Evolutionary conservation across 2,888 invertebrate genomes (phyloP).

Genomic region (Drosophila nigricruria): DNA sequence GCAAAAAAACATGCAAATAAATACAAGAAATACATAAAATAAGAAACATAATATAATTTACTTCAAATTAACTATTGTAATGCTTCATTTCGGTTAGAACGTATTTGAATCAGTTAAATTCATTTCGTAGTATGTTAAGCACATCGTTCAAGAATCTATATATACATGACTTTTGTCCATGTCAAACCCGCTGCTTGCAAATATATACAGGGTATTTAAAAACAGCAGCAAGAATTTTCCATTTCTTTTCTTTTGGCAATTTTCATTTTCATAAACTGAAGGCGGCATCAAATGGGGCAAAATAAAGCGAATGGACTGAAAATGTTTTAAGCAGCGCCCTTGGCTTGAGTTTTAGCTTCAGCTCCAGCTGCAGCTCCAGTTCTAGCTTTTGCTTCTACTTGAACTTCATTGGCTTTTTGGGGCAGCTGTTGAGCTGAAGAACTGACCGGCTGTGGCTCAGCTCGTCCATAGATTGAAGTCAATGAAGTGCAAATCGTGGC

Average conservation of each 20-base stretch:
- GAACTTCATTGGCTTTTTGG: slow-evolving; percentile 48
- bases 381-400: slow-evolving; percentile 17
- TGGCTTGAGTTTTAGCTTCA: slow-evolving; percentile 26
- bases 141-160: no score
- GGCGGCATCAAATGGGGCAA: slow-evolving; percentile 48
- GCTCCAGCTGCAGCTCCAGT: slow-evolving; percentile 1
- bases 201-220: slow-evolving; percentile 10
- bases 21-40: neutral
- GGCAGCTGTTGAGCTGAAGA: slow-evolving; percentile 17
- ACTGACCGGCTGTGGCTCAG: slow-evolving; percentile 18
- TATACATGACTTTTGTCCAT: no score
- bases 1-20: neutral
- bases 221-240: slow-evolving; percentile 39
- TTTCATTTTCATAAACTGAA: slow-evolving; percentile 72
- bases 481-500: slow-evolving; percentile 77
- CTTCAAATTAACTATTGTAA: no score
- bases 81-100: no score
- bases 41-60: neutral
- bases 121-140: no score
- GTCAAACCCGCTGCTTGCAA: neutral
- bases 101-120: no score
- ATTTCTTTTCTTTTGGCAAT: slow-evolving; percentile 54
- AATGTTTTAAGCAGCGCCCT: slow-evolving; percentile 63
- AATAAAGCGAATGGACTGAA: slow-evolving; percentile 51
- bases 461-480: slow-evolving; percentile 47